These are phyloP conservation scores for Deroplatys truncata DNA, from an alignment of 2,888 invertebrate species.

Conservation along the genomic window DNA sequence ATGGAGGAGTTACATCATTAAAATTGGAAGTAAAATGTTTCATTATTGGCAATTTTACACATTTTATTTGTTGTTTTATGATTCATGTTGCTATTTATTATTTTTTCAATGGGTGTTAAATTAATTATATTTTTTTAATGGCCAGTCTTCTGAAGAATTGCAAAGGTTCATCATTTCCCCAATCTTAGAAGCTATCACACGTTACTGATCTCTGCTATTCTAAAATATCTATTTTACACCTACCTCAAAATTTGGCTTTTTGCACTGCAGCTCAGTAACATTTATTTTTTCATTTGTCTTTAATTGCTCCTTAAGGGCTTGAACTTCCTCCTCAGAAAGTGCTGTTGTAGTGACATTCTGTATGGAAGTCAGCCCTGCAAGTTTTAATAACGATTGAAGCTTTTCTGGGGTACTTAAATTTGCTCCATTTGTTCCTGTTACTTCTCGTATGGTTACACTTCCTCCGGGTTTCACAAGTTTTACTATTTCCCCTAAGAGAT, in stretches of 20 bases:
- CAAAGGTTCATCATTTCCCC: too few relatives aligned
- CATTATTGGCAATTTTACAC: too few relatives aligned
- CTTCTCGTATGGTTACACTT: conserved; percentile 51
- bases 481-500: conserved; percentile 53
- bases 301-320: conserved; percentile 21
- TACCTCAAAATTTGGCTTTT: conserved; percentile 69
- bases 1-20: too few relatives aligned
- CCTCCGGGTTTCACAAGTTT: conserved; percentile 62
- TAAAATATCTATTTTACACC: conserved; percentile 29
- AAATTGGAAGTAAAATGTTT: too few relatives aligned
- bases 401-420: conserved; percentile 37
- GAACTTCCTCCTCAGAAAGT: conserved; percentile 34
- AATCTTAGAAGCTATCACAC: too few relatives aligned
- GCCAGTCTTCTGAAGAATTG: too few relatives aligned
- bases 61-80: too few relatives aligned
- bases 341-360: conserved; percentile 38
- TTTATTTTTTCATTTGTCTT: conserved; percentile 24
- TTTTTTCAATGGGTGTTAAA: too few relatives aligned
- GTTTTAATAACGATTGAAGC: conserved; percentile 51
- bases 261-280: conserved; percentile 43
- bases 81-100: too few relatives aligned
- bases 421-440: conserved; percentile 32
- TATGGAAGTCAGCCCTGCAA: conserved; percentile 58
- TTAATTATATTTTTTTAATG: too few relatives aligned
- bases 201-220: too few relatives aligned